A percentile compares a stretch with the other conserved stretches of the same genome.
phyloP scores from a whole-genome alignment of 2,113 vertebrate species.

The Nothoprocta pentlandii region DNA sequence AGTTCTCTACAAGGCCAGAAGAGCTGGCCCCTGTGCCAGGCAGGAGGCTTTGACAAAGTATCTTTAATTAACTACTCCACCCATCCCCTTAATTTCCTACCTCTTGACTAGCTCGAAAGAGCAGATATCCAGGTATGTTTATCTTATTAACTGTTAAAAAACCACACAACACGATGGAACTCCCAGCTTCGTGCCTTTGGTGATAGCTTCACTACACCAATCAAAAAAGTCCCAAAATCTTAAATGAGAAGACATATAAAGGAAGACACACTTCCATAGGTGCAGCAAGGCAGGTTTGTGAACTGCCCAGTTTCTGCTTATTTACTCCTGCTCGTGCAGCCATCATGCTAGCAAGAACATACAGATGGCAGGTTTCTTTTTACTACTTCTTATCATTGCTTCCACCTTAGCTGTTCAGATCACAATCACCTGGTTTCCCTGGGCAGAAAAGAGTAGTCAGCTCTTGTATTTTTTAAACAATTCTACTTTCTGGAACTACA shows the following conservation, averaged over 20 bases:
- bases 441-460: background rate
- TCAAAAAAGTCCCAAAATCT: background rate
- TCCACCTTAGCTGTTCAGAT: background rate
- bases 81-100: background rate
- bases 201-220: background rate
- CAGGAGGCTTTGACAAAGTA: background rate
- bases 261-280: background rate
- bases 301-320: background rate
- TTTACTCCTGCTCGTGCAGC: background rate
- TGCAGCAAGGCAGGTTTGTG: background rate
- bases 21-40: too few species aligned
- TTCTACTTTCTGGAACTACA: background rate
- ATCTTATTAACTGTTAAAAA: fast-evolving
- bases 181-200: background rate
- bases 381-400: background rate
- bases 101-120: background rate
- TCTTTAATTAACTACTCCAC: background rate
- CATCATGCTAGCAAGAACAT: fast-evolving
- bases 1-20: background rate
- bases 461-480: background rate
- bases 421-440: background rate
- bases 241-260: background rate
- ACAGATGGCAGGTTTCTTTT: background rate
- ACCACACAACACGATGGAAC: background rate
- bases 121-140: background rate